phyloP scores from a whole-genome alignment of 2,113 vertebrate species.

The Macaca mulatta region DNA sequence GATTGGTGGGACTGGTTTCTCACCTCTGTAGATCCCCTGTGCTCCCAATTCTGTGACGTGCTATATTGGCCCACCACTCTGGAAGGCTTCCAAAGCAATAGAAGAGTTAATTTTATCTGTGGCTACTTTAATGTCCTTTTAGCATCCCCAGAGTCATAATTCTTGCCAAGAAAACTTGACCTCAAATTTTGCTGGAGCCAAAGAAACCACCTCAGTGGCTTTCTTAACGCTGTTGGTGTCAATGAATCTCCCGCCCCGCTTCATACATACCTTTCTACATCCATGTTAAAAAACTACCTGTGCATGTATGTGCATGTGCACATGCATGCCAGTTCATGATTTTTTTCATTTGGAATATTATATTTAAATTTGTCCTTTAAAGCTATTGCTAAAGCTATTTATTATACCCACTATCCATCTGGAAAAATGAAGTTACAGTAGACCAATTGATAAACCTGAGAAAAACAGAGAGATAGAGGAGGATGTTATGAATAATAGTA shows the following conservation, averaged over 20 bases:
- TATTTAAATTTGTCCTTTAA: not conserved
- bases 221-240: not conserved
- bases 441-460: not conserved
- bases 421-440: not conserved
- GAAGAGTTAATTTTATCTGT: not conserved
- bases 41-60: not conserved
- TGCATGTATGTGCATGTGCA: not conserved
- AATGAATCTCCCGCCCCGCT: not conserved
- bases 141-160: constrained; percentile 2
- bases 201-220: not conserved
- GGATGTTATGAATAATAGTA: not conserved
- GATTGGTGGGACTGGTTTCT: not conserved
- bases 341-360: not conserved
- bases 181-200: not conserved
- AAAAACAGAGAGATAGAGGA: not conserved
- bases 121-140: not conserved
- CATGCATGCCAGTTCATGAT: not conserved
- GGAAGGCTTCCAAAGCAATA: not conserved
- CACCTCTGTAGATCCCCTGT: not conserved
- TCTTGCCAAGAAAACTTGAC: constrained; percentile 46
- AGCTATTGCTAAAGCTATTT: not conserved
- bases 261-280: not conserved
- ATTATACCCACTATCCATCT: not conserved
- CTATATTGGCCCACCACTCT: not conserved
- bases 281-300: not conserved